Evolutionary conservation across 1,140 invertebrate genomes (phyloP).

Genomic region (Macrostomum lignano): DNA sequence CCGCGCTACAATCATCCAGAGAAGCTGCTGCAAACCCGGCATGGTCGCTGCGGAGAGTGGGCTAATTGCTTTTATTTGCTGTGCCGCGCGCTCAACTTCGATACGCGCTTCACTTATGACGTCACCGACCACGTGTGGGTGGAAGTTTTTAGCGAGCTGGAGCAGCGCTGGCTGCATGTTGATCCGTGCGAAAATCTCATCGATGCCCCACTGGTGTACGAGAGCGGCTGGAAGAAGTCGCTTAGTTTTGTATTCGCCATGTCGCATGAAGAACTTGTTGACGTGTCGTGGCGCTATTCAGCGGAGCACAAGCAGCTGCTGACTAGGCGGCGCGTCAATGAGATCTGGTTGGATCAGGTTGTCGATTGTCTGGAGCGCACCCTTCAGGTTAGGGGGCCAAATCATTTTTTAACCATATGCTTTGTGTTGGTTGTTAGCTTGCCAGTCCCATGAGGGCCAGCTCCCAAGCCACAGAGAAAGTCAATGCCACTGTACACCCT

Average conservation of each 20-base stretch:
- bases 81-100: constrained; percentile 49
- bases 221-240: constrained; percentile 50
- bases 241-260: constrained; percentile 60
- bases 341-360: too few species aligned
- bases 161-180: constrained; percentile 52
- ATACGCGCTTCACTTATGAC: constrained; percentile 49
- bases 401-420: too few species aligned
- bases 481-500: too few species aligned
- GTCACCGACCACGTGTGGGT: constrained; percentile 88
- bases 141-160: constrained; percentile 31
- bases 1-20: constrained; percentile 33
- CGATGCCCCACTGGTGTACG: constrained; percentile 67
- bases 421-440: too few species aligned
- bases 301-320: too few species aligned
- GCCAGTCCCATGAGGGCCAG: too few species aligned
- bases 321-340: too few species aligned
- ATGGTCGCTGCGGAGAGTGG: constrained; percentile 43
- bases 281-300: too few species aligned
- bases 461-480: too few species aligned
- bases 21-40: constrained; percentile 42
- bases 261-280: too few species aligned
- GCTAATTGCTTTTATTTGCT: constrained; percentile 71
- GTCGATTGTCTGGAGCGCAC: too few species aligned
- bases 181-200: constrained; percentile 70
- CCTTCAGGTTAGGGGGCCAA: too few species aligned